Evolutionary conservation across 2,888 invertebrate genomes (phyloP), one percentile per base, ranked within the genome.

Genomic region (Sialis lutaria): DNA sequence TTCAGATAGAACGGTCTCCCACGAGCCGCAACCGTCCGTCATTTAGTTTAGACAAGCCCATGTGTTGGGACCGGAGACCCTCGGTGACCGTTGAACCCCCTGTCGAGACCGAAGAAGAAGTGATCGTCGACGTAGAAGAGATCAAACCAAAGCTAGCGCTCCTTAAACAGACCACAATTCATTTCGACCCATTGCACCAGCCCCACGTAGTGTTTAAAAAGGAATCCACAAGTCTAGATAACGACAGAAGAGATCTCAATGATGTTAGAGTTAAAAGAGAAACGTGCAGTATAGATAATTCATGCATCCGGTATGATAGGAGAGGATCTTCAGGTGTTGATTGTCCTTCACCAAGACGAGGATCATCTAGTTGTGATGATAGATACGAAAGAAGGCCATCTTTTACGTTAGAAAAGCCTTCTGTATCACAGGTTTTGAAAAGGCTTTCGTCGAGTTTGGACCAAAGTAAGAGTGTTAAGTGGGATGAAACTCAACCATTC

Each of bases 41-140:
- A 30, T 42, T 42, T 12, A 47, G 47, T 35, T 35, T 47, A 42
- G 47, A 47, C 31, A 22, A 37, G 35, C 37, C 47, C n/a, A 13
- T 32, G 10, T 45, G 32, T 2, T 45, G 45, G 47, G 47, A 47
- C n/a, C 49, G 49, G 32, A 56, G 63, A 34, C 60, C 61, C 33
- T 64, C 63, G 13, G 57, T 63, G 40, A 58, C 60, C 34, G 54
- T 60, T 45, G 64, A 64, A 46, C 55, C 60, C 37, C 47, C 47
- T 10, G 39, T 34, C 5, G 13, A 33, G 6, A 34, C 33, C 31
- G 10, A 13, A 12, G 44, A 44, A 6, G 10, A 12, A 44, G 44
- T 34, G 10, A 44, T 33, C 10, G 30, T 44, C 32, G 35, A 44
- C 6, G 13, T 34, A 8, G 34, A 33, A 33, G 9, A 34, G 12